Evolutionary conservation across 2,113 vertebrate species (phyloP), one percentile per base, ranked within the genome.

Genomic region (Anoura caudifer): DNA sequence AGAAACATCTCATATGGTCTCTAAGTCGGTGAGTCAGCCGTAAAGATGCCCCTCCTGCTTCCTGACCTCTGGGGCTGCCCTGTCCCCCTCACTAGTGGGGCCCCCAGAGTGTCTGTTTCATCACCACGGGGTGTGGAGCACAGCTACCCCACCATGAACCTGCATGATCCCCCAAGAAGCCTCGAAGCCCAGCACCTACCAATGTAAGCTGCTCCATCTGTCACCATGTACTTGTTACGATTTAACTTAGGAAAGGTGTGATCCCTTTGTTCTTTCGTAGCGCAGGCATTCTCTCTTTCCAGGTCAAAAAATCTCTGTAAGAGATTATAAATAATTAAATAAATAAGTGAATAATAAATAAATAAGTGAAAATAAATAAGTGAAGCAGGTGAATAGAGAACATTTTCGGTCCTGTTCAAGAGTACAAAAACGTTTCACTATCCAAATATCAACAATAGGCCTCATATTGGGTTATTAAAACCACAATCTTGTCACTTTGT

Each of bases 211-310:
- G 99, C 99, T 96, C 97, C 98, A 31, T 99, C 99, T 6, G 99
- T 99, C 97, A 99, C 99, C 99, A 99, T 99, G 17, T 99, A 99
- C 97, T 99, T 99, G 98, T 99, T 99, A 93, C 99, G 99, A 96
- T 99, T 99, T 96, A 99, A 91, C 69, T 98, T 99, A 56, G 99
- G 98, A 85, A 99, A 92, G 33, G 98, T 98, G 91, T 98, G 97
- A 79, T 99, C 98, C 94, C 98, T 98, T 96, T 98, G 98, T 93
- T 99, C 98, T 96, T 99, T 99, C 56, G 99, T 97, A 95, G 98
- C 97, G 86, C 98, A 99, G 4, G 98, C 95, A 69, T 94, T 98
- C 95, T 99, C 98, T 95, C 98, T 98, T 94, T 99, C 98, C 86
- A 99, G 98, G 96, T 99, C 99, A 98, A 99, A 99, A 98, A 99